A percentile compares a stretch with the other conserved stretches of the same genome.
Evolutionary conservation across 2,797 vertebrate genomes (phyloP).

Genomic region (Margarornis squamiger): DNA sequence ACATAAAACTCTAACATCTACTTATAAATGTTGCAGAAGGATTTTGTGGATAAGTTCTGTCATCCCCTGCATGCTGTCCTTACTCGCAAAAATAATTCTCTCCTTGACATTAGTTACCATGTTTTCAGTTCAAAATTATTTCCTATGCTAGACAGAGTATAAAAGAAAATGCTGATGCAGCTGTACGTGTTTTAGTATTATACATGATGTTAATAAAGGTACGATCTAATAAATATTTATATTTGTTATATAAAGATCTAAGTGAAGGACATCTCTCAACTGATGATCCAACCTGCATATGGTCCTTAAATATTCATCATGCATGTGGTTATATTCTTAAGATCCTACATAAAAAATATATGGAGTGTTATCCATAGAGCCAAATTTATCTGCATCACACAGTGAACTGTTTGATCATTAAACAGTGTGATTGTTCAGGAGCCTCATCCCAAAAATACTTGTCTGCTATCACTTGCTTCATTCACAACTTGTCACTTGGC

Average conservation of each 20-base stretch:
- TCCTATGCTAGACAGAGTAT: not conserved
- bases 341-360: constrained; percentile 22
- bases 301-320: constrained; percentile 56
- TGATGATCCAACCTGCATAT: not conserved
- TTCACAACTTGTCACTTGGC: not conserved
- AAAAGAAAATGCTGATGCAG: constrained; percentile 54
- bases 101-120: not conserved
- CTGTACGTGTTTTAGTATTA: constrained; percentile 21
- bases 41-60: not conserved
- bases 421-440: not conserved
- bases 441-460: not conserved
- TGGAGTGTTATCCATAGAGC: not conserved
- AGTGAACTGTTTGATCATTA: not conserved
- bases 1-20: not conserved
- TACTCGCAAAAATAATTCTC: constrained; percentile 1
- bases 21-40: not conserved
- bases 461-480: not conserved
- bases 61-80: not conserved
- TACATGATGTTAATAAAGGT: constrained; percentile 25
- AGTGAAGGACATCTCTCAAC: constrained; percentile 32
- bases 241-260: constrained; percentile 14
- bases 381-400: not conserved
- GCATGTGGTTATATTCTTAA: not conserved
- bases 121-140: constrained; percentile 25
- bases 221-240: constrained; percentile 67